A percentile compares a stretch with the other conserved stretches of the same genome.
phyloP scores from a whole-genome alignment of 2,888 invertebrate genomes.

The Sminthurides aquaticus region DNA sequence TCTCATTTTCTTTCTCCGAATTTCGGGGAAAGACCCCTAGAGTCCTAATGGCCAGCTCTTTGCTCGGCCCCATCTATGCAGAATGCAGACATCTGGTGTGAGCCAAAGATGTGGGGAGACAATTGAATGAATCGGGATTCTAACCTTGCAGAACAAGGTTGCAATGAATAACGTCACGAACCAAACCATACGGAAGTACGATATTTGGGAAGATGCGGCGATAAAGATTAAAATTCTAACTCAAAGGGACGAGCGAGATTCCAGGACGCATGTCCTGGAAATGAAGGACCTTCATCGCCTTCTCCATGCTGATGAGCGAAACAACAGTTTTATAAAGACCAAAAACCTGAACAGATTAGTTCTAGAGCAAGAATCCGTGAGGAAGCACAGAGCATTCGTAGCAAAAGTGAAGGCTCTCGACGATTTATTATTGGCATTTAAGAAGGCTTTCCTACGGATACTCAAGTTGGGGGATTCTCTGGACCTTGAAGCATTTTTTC shows the following conservation, averaged over 20 bases:
- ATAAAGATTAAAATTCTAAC: conserved; percentile 12
- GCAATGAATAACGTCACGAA: conserved; percentile 15
- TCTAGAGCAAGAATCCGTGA: conserved; percentile 13
- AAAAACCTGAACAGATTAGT: conserved; percentile 11
- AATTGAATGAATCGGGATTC: too few species aligned
- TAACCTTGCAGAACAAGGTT: conserved; percentile 10
- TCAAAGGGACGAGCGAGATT: conserved; percentile 13
- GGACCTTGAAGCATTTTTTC: conserved; percentile 14
- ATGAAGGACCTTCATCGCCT: conserved; percentile 18
- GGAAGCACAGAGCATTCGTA: conserved; percentile 1
- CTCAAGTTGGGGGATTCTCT: conserved; percentile 7
- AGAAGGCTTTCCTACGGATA: conserved; percentile 10
- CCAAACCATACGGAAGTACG: conserved; percentile 11
- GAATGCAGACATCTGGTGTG: too few species aligned
- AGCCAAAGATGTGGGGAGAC: too few species aligned
- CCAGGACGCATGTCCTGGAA: conserved; percentile 14
- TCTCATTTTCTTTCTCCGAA: too few species aligned
- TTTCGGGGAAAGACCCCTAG: too few species aligned
- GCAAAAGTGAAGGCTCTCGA: conserved; percentile 8
- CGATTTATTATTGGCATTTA: background rate
- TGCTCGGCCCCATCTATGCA: too few species aligned
- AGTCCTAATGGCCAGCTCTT: too few species aligned
- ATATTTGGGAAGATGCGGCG: conserved; percentile 17
- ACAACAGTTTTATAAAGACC: conserved; percentile 12
- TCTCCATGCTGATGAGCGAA: conserved; percentile 16